These are phyloP conservation scores for Apogon hyalosoma DNA, from an alignment of 2,797 vertebrate genomes.

Conservation along the genomic window DNA sequence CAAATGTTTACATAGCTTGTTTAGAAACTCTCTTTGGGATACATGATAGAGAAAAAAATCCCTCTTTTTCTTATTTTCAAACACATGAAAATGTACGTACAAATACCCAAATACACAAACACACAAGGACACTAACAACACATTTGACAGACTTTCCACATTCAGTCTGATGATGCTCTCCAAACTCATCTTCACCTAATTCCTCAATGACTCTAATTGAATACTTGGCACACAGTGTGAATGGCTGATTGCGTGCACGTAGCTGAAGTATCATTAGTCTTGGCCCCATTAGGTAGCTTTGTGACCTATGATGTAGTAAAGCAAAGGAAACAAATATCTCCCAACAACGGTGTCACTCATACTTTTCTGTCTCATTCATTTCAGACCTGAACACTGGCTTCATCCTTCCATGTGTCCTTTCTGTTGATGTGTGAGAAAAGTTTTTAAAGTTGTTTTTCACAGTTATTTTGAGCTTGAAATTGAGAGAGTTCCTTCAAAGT, in stretches of 20 bases:
- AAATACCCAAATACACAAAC: conserved; percentile 1
- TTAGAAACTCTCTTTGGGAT: conserved; percentile 62
- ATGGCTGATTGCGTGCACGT: conserved; percentile 54
- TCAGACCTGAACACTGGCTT: background rate
- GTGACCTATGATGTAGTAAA: conserved; percentile 74
- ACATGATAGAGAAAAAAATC: conserved; percentile 22
- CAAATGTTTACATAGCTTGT: conserved; percentile 68
- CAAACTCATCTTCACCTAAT: conserved; percentile 78
- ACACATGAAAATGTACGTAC: too few species aligned
- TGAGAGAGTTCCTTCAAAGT: conserved; percentile 67
- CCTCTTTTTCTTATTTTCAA: conserved; percentile 10
- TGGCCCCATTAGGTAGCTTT: conserved; percentile 63
- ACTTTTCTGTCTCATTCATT: conserved; percentile 9
- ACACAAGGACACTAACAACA: conserved; percentile 17
- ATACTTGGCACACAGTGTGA: conserved; percentile 75
- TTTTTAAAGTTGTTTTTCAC: conserved; percentile 44
- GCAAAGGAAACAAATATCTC: conserved; percentile 46
- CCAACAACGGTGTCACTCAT: conserved; percentile 15
- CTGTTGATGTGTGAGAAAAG: conserved; percentile 51
- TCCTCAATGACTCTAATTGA: conserved; percentile 80
- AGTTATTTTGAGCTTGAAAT: conserved; percentile 62
- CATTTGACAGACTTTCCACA: conserved; percentile 72
- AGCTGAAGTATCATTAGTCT: conserved; percentile 69
- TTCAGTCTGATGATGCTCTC: conserved; percentile 54
- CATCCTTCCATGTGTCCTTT: conserved; percentile 31